phyloP scores from a whole-genome alignment of 2,113 vertebrate genomes.

The Rhadina sibilatrix region DNA sequence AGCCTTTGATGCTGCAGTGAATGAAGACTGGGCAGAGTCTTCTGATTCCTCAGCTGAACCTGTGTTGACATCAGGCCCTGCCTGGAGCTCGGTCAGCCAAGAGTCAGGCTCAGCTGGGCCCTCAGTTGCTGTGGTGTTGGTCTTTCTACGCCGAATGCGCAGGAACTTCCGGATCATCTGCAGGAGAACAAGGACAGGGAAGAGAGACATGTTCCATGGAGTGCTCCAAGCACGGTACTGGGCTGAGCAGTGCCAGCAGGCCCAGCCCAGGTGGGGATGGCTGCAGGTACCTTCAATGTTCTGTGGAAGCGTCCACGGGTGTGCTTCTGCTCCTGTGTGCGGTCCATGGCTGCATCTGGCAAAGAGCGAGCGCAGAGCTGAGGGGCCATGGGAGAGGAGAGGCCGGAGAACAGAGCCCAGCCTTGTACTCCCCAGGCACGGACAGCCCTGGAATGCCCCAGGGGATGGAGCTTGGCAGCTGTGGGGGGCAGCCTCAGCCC shows the following conservation, averaged over 20 bases:
- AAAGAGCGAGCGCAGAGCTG: background rate
- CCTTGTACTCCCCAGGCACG: too few relatives aligned
- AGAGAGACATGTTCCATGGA: background rate
- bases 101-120: too few relatives aligned
- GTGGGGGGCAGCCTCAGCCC: rapidly evolving
- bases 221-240: background rate
- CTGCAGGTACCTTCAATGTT: background rate
- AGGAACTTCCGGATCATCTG: too few relatives aligned
- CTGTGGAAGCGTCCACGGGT: background rate
- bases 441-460: background rate
- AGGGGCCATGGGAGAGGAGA: background rate
- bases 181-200: too few relatives aligned
- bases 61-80: too few relatives aligned
- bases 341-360: background rate
- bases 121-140: too few relatives aligned
- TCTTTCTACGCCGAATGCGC: too few relatives aligned
- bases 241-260: background rate
- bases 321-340: background rate
- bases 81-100: too few relatives aligned
- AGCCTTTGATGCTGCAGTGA: too few relatives aligned
- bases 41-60: too few relatives aligned
- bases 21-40: too few relatives aligned
- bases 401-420: background rate
- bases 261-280: background rate
- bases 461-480: background rate